A percentile compares a stretch with the other conserved stretches of the same genome.
Evolutionary conservation across 30 jellyfish, hydroid and myxozoan species (phyloP).

Genomic region (Cassiopea andromeda): DNA sequence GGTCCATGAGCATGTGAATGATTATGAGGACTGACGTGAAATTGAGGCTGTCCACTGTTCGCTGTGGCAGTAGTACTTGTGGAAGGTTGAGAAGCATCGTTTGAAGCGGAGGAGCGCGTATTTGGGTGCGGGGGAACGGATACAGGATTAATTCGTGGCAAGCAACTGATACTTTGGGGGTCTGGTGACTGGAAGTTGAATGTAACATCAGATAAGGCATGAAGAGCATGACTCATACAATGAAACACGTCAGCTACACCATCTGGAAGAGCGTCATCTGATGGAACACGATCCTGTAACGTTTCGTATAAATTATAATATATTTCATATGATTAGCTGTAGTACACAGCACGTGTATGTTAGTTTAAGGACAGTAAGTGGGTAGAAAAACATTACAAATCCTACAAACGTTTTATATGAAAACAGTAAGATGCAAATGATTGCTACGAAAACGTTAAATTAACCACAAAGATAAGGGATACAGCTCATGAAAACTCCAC

Average conservation of each 20-base stretch:
- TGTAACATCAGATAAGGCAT: conserved; percentile 95
- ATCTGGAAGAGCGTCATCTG: conserved; percentile 86
- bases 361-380: no score
- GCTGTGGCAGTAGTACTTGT: conserved; percentile 20
- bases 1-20: background rate
- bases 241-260: conserved; percentile 91
- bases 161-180: conserved; percentile 80
- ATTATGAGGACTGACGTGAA: conserved; percentile 48
- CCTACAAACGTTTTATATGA: no score
- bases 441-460: no score
- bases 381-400: no score
- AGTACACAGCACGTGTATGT: no score
- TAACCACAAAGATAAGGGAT: no score
- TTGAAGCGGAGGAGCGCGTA: conserved; percentile 2
- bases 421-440: no score
- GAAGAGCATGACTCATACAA: conserved; percentile 88
- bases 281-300: conserved; percentile 7
- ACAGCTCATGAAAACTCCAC: no score
- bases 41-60: conserved; percentile 50
- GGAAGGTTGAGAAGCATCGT: conserved; percentile 20
- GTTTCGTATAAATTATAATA: background rate
- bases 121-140: conserved; percentile 54
- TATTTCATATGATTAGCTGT: no score
- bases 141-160: conserved; percentile 92
- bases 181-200: conserved; percentile 89